Evolutionary conservation across 2,797 vertebrate species (phyloP).

Genomic region (Pseudochirops cupreus): DNA sequence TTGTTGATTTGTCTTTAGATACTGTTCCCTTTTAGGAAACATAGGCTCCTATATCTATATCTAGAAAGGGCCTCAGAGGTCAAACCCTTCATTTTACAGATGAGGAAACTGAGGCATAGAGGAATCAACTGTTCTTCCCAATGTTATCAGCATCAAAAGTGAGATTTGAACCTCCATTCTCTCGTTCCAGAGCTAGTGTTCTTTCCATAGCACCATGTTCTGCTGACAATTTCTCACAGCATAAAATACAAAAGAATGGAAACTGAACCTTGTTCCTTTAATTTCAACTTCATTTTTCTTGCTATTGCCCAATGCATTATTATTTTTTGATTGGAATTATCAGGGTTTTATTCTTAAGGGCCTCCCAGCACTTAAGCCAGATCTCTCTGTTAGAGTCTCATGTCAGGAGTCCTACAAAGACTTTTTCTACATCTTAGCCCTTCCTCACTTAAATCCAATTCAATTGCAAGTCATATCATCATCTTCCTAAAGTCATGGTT

Average conservation of each 20-base stretch:
- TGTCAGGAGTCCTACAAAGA: background rate
- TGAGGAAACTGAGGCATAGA: background rate
- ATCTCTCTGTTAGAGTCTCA: background rate
- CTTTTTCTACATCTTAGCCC: background rate
- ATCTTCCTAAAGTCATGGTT: too few species aligned
- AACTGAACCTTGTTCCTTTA: background rate
- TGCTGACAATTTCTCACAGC: background rate
- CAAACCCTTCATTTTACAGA: background rate
- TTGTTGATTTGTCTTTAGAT: background rate
- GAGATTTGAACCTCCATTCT: background rate
- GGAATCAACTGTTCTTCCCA: background rate
- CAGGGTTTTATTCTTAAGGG: background rate
- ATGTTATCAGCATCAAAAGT: background rate
- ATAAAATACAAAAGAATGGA: background rate
- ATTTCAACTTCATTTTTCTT: background rate
- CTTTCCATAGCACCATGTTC: background rate
- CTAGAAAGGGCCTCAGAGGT: background rate
- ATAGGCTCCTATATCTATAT: background rate
- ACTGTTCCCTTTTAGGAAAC: background rate
- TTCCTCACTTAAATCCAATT: too few species aligned
- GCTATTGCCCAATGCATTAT: background rate
- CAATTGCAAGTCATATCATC: too few species aligned
- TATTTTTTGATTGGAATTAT: background rate
- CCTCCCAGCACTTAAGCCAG: background rate
- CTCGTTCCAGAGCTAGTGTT: background rate